Conservation (phyloP, 2,797 vertebrate species). For the Semotilus atromaculatus region DNA sequence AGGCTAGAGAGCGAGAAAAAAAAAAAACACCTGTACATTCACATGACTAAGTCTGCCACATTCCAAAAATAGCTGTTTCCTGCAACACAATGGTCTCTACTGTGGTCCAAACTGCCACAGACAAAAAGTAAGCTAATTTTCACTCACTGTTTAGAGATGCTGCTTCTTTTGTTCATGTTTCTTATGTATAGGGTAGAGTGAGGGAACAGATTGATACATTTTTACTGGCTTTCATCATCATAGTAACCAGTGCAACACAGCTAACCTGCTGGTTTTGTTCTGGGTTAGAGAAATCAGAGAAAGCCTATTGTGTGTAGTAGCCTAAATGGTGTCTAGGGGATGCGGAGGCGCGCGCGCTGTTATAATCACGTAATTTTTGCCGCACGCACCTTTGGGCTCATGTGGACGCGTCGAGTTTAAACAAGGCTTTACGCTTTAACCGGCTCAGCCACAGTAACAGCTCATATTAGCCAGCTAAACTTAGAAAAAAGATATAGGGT, state of each 20-base stretch:
- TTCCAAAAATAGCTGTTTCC: conserved; percentile 33
- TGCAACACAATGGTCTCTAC: neutral
- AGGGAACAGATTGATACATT: neutral
- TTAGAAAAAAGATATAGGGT: no score
- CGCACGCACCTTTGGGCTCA: no score
- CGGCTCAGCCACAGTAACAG: no score
- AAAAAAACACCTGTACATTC: neutral
- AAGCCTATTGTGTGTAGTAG: no score
- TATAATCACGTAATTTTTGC: no score
- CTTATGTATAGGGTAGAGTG: no score
- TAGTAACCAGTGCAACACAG: neutral
- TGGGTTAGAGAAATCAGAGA: no score
- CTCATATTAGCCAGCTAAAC: no score
- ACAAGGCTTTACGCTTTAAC: no score
- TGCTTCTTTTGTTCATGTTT: neutral
- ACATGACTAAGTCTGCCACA: neutral
- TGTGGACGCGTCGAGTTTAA: no score
- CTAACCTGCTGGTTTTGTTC: neutral
- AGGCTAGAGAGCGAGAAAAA: neutral
- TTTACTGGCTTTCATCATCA: neutral
- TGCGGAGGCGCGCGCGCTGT: no score
- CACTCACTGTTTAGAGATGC: neutral
- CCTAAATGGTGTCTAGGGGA: no score
- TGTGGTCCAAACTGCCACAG: conserved; percentile 17
- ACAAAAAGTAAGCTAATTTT: conserved; percentile 20